These are phyloP conservation scores for Drosophila eugracilis DNA, from an alignment of 1,140 invertebrate species.

Conservation along the genomic window DNA sequence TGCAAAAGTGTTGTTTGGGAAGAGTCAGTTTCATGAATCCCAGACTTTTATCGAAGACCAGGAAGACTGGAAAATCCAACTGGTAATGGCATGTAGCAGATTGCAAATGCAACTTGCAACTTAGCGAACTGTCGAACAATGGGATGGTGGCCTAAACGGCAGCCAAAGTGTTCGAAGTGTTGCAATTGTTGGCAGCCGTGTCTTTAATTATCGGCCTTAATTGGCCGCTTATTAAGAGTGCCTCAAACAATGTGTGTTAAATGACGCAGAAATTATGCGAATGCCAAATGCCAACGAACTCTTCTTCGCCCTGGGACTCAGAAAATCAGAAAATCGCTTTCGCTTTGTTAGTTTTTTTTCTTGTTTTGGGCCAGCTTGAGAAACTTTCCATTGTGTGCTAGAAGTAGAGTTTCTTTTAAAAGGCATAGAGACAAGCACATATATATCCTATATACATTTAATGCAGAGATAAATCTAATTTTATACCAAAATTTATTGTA, in stretches of 20 bases:
- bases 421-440: background rate
- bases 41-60: conserved; percentile 39
- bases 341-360: conserved; percentile 4
- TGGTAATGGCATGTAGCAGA: conserved; percentile 57
- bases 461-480: conserved; percentile 50
- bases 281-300: conserved; percentile 57
- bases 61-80: conserved; percentile 37
- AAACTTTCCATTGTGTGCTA: conserved; percentile 53
- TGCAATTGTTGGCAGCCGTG: conserved; percentile 38
- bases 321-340: conserved; percentile 36
- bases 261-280: conserved; percentile 62
- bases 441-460: conserved; percentile 41
- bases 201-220: conserved; percentile 63
- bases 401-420: conserved; percentile 24
- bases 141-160: conserved; percentile 20
- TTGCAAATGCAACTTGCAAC: conserved; percentile 48
- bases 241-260: conserved; percentile 44
- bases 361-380: conserved; percentile 19
- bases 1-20: conserved; percentile 7
- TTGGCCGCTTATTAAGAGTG: conserved; percentile 51
- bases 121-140: conserved; percentile 27
- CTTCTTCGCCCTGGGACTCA: background rate
- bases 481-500: conserved; percentile 47
- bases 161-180: conserved; percentile 21
- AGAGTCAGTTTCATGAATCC: conserved; percentile 1